Conservation (phyloP, 2,888 invertebrate genomes). For the Drosophila ezoana region DNA sequence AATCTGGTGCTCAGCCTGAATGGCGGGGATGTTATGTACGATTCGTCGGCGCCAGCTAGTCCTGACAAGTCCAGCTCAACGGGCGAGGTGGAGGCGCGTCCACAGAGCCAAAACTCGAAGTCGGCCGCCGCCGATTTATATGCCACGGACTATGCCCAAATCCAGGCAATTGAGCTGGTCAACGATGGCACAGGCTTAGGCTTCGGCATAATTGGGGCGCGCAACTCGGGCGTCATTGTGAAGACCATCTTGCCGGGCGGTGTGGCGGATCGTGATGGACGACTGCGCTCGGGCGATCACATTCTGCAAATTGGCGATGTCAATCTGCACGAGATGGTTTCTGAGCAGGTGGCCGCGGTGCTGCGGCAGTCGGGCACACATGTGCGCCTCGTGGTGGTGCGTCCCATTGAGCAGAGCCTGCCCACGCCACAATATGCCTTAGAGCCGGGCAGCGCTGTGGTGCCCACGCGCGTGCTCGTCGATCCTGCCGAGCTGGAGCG, state of each 20-base stretch:
- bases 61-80: conserved; percentile 87
- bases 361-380: conserved; percentile 97
- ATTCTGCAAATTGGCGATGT: conserved; percentile 98
- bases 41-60: conserved; percentile 85
- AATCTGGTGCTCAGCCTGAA: conserved; percentile 89
- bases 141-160: conserved; percentile 97
- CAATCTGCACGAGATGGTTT: conserved; percentile 97
- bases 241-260: conserved; percentile 99
- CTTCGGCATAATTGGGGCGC: conserved; percentile 98
- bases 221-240: conserved; percentile 99
- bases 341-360: conserved; percentile 98
- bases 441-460: conserved; percentile 87
- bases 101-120: conserved; percentile 87
- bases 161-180: conserved; percentile 98
- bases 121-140: conserved; percentile 89
- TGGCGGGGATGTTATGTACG: conserved; percentile 86
- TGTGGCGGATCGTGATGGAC: conserved; percentile 98
- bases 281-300: conserved; percentile 98
- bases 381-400: conserved; percentile 96
- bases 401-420: conserved; percentile 92
- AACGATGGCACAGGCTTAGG: conserved; percentile 99
- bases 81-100: conserved; percentile 85
- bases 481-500: conserved; percentile 95
- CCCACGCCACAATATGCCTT: conserved; percentile 84
- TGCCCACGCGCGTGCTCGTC: conserved; percentile 90